These are phyloP conservation scores for Pemphredon lugubris DNA, from an alignment of 2,888 invertebrate species.

Conservation along the genomic window DNA sequence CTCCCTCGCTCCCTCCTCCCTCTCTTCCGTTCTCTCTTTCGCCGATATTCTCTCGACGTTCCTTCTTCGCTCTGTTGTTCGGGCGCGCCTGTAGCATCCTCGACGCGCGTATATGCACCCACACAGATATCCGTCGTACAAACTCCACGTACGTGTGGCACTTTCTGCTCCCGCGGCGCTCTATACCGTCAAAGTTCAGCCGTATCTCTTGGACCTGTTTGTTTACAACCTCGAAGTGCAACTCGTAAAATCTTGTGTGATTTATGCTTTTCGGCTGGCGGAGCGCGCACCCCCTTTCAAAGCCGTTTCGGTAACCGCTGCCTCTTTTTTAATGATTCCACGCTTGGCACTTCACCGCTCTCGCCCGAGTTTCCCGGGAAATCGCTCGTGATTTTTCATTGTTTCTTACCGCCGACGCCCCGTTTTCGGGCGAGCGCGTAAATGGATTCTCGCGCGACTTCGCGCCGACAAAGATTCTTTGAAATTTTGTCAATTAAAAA, in stretches of 20 bases:
- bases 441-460: too few species aligned
- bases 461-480: too few species aligned
- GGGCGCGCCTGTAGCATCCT: too few species aligned
- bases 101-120: too few species aligned
- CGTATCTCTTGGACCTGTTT: conserved; percentile 58
- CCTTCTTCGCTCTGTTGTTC: too few species aligned
- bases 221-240: conserved; percentile 50
- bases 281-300: conserved; percentile 17
- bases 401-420: neutral
- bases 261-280: conserved; percentile 47
- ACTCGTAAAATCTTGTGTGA: conserved; percentile 53
- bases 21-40: too few species aligned
- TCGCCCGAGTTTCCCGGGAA: neutral
- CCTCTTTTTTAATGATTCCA: conserved; percentile 39
- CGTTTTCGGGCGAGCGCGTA: neutral
- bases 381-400: conserved; percentile 14
- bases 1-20: too few species aligned
- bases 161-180: conserved; percentile 23
- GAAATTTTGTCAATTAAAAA: too few species aligned
- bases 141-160: conserved; percentile 40
- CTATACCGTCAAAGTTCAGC: conserved; percentile 36
- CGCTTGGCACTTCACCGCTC: neutral
- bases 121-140: too few species aligned
- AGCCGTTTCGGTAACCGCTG: conserved; percentile 28
- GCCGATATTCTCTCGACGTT: too few species aligned